Evolutionary conservation across 2,888 invertebrate genomes (phyloP).

Genomic region (Lasioglossum villosulum): DNA sequence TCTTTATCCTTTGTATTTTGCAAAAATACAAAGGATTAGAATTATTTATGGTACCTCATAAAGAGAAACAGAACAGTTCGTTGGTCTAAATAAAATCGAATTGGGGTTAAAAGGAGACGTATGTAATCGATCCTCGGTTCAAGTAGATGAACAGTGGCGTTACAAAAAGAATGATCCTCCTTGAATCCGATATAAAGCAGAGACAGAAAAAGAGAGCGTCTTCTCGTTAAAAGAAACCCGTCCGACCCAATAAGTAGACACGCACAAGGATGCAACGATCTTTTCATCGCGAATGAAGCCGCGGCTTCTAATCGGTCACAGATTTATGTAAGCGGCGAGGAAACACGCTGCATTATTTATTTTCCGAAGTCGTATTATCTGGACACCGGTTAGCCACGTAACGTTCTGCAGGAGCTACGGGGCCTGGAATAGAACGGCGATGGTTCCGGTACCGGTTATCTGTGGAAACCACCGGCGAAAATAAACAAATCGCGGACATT

Average conservation of each 20-base stretch:
- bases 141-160: conserved; percentile 22
- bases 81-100: not conserved
- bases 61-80: not conserved
- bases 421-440: conserved; percentile 14
- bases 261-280: conserved; percentile 13
- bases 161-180: not conserved
- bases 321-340: conserved; percentile 36
- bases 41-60: not conserved
- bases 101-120: not conserved
- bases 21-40: no score
- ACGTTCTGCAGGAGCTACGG: conserved; percentile 23
- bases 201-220: not conserved
- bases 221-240: conserved; percentile 4
- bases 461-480: conserved; percentile 30
- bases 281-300: not conserved
- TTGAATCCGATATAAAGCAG: conserved; percentile 4
- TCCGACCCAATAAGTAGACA: not conserved
- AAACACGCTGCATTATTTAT: conserved; percentile 28
- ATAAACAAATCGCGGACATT: conserved; percentile 19
- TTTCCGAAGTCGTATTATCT: conserved; percentile 35
- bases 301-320: not conserved
- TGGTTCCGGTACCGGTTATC: conserved; percentile 52
- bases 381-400: conserved; percentile 41
- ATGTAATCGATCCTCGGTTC: conserved; percentile 39
- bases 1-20: no score